Percentiles rank a stretch among this genome's conserved stretches.
phyloP scores from a whole-genome alignment of 2,113 vertebrate species.

The Gasterosteus aculeatus region DNA sequence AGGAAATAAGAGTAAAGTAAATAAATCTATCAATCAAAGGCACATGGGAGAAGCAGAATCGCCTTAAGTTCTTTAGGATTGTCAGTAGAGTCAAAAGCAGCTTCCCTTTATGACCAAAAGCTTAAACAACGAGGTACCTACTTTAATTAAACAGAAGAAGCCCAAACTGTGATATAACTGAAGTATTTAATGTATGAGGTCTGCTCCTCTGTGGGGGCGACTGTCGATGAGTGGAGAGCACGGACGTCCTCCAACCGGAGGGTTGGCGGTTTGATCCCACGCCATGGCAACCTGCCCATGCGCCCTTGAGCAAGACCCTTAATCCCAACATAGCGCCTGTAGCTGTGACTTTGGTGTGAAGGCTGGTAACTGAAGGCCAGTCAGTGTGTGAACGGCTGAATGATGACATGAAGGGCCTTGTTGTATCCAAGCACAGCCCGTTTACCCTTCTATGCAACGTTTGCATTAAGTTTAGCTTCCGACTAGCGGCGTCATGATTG shows the following conservation, averaged over 20 bases:
- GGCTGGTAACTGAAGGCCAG: too few species aligned
- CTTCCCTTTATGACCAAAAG: not conserved
- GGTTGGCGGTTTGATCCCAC: too few species aligned
- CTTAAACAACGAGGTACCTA: not conserved
- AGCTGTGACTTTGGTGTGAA: too few species aligned
- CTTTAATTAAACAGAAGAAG: not conserved
- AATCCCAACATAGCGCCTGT: too few species aligned
- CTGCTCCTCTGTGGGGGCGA: not conserved
- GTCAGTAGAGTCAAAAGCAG: not conserved
- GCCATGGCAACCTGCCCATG: too few species aligned
- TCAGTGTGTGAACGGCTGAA: too few species aligned
- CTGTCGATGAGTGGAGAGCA: too few species aligned
- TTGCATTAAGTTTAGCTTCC: not conserved
- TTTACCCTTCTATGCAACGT: too few species aligned
- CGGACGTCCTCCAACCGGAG: too few species aligned
- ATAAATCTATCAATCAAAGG: not conserved
- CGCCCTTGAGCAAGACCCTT: too few species aligned
- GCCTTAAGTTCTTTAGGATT: not conserved
- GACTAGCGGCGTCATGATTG: not conserved
- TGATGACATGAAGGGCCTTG: too few species aligned
- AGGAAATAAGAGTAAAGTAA: not conserved
- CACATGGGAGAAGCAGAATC: not conserved
- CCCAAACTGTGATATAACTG: not conserved
- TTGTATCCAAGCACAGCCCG: too few species aligned
- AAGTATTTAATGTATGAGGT: not conserved